Evolutionary conservation across 2,888 invertebrate genomes (phyloP), one percentile per base, ranked within the genome.

Genomic region (Chrysopilus asiliformis): DNA sequence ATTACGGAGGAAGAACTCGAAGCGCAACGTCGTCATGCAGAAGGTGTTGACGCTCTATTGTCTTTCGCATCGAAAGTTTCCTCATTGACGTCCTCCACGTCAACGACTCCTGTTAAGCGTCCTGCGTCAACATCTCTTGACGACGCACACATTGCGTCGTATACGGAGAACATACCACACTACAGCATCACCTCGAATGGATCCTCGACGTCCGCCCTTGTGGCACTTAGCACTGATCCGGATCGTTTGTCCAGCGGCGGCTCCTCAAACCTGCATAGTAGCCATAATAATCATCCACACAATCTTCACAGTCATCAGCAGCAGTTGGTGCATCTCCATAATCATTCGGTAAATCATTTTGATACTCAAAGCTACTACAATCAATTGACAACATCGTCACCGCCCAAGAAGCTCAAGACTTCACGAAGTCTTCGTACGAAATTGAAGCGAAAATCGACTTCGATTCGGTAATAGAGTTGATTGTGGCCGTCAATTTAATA

Each of bases 21-120:
- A 48, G 78, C 79, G 56, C 74, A 72, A 48, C 68, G 78, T 45
- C 75, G 76, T 49, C 78, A 81, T 45, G 79, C 76, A 27, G 82
- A 82, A 56, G 83, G 83, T 40, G 83, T 83, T 0, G 81, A 83
- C 51, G 83, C 82, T 0, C 61, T 84, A 43, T 64, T 84, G 29
- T 82, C 83, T 55, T 65, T 84, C 38, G 83, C 83, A 1, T 79
- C 80, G 5, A 71, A 71, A 25, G 58, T 55, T 22, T 66, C 68
- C 12, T 47, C 51, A 19, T 43, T 44, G 38, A 27, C 39, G 30
- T 35, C 35, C 7, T 40, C 40, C 12, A 48, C 52, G 17, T 49
- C 51, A 41, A 39, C 44, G 13, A 57, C 60, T 37, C 57, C 61
- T 38, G 53, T 56, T 32, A 63, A 63, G 47, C 61, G 63, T 39